Evolutionary conservation across 1,140 invertebrate genomes (phyloP).

Genomic region (Limonius californicus): DNA sequence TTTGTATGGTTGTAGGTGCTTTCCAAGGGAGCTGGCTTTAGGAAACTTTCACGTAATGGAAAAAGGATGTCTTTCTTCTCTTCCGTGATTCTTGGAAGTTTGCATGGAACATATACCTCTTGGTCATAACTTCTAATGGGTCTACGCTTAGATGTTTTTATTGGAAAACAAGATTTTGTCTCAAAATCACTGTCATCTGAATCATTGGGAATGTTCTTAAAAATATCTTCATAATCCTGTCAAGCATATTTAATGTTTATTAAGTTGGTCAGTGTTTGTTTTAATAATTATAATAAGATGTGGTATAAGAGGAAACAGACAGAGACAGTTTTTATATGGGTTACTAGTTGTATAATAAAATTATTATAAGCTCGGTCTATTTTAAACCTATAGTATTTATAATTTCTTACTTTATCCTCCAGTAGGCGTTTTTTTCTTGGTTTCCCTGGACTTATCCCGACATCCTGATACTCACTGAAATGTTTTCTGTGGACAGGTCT

Average conservation of each 20-base stretch:
- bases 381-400: no score
- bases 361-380: no score
- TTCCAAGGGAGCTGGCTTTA: no score
- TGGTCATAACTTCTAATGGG: neutral
- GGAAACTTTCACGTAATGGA: neutral
- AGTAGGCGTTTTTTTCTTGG: slow-evolving; percentile 34
- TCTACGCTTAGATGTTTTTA: neutral
- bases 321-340: no score
- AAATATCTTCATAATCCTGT: neutral
- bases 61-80: neutral
- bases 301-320: no score
- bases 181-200: neutral
- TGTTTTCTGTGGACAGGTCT: slow-evolving; percentile 55
- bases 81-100: neutral
- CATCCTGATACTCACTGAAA: slow-evolving; percentile 38
- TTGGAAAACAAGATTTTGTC: neutral
- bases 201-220: neutral
- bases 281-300: no score
- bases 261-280: no score
- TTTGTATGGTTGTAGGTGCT: no score
- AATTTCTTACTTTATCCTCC: slow-evolving; percentile 17
- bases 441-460: slow-evolving; percentile 40
- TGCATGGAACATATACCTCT: neutral
- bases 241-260: neutral
- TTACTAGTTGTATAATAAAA: no score